Evolutionary conservation across 1,140 invertebrate species (phyloP), one percentile per base, ranked within the genome.

Genomic region (Diuraphis noxia): DNA sequence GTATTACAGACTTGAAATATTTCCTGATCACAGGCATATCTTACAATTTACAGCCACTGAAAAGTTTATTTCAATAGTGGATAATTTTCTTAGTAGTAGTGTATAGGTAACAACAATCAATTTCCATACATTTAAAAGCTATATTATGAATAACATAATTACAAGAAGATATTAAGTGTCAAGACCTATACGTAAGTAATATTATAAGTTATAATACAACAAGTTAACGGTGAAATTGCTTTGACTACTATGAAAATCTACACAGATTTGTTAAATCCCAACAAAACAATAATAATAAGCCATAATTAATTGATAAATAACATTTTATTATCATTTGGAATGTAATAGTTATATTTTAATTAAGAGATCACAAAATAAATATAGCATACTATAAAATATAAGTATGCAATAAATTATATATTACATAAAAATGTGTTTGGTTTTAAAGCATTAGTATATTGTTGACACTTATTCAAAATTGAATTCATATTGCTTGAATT

Each of bases 1-100:
- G 1, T 90, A 43, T 95, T 95, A 89, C 93, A 96, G 96, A 82
- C 93, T 96, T 81, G 93, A 95, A 92, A 94, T 96, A 46, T 96
- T 97, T 93, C 96, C 96, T n/a, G 96, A 98, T 30, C 97, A 97
- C n/a, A 97, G 97, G 93, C 97, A 98, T 93, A 97, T 98, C 93
- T 95, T 98, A 38, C 97, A 98, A 93, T 93, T 98, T 81, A 95
- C 95, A 92, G 97, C 97, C 94, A 94, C 96, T 2, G 95, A 97
- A 84, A 96, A 98, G 93, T 98, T 98, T 93, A 98, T 98, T 93
- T 95, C 95, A 92, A 93, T 49, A 49, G 49, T 49, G 49, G 21
- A 49, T 23, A 49, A 49, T 7, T 49, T 49, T 49, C 49, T 49
- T 49, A 23, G 23, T 4, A 49, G 21, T 49, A 49, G 21, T 7